Conservation (phyloP, 2,888 invertebrate genomes). For the Morinoia aosen region DNA sequence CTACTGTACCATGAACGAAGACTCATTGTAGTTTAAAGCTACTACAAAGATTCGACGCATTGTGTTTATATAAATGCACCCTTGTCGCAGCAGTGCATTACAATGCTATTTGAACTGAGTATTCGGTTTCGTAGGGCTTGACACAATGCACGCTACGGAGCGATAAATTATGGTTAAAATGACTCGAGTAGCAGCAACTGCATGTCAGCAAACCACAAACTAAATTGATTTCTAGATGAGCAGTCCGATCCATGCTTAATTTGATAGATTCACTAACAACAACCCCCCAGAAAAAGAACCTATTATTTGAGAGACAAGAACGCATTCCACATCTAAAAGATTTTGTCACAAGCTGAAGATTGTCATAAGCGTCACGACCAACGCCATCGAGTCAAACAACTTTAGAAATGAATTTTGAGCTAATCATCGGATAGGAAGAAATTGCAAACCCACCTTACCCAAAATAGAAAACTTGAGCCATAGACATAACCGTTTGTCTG, state of each 20-base stretch:
- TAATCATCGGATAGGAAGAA: not conserved
- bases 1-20: not conserved
- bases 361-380: not conserved
- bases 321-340: not conserved
- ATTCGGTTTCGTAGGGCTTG: not conserved
- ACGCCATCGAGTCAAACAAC: not conserved
- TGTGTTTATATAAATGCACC: too few relatives aligned
- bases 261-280: not conserved
- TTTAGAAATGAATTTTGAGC: not conserved
- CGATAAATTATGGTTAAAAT: not conserved
- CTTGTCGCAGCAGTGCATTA: not conserved
- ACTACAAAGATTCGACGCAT: not conserved
- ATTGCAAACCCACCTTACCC: not conserved
- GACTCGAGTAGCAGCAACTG: not conserved
- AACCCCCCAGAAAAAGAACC: not conserved
- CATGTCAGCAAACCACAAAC: not conserved
- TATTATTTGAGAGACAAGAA: not conserved
- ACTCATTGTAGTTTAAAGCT: not conserved
- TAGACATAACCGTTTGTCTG: not conserved
- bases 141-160: not conserved
- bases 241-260: not conserved
- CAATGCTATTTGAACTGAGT: not conserved
- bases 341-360: not conserved
- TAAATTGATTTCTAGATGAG: not conserved
- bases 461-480: not conserved